These are phyloP conservation scores for Escarpia spicata DNA, from an alignment of 2,888 invertebrate genomes.

Conservation along the genomic window DNA sequence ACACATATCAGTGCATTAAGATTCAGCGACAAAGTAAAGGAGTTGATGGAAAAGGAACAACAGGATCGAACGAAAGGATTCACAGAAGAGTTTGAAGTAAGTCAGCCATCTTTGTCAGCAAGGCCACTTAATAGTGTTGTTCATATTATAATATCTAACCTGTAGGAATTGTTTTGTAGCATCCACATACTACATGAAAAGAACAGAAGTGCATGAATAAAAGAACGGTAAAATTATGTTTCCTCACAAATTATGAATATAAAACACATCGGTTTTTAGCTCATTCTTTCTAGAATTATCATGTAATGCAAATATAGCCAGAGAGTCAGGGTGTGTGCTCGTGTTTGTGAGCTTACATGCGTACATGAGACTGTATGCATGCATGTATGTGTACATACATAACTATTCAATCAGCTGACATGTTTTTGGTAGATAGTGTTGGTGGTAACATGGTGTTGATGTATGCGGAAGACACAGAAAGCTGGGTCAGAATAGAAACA, in stretches of 20 bases:
- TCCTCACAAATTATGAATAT: not conserved
- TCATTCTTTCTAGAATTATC: too few species aligned
- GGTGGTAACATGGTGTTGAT: not conserved
- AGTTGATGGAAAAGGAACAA: constrained; percentile 82
- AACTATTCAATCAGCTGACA: not conserved
- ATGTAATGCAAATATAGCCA: too few species aligned
- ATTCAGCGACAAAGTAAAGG: constrained; percentile 75
- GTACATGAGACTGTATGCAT: not conserved
- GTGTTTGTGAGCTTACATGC: not conserved
- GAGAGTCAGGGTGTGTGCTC: not conserved
- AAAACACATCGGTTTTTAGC: too few species aligned
- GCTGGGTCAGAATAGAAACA: not conserved
- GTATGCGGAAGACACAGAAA: not conserved
- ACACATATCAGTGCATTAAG: constrained; percentile 88
- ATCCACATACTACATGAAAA: not conserved
- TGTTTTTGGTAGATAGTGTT: not conserved
- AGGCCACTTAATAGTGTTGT: not conserved
- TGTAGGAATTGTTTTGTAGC: not conserved
- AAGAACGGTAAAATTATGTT: not conserved
- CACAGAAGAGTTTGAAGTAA: constrained; percentile 92
- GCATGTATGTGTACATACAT: not conserved
- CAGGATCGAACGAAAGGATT: constrained; percentile 89
- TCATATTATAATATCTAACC: not conserved
- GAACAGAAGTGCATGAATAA: not conserved
- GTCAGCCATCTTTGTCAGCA: not conserved